A percentile compares a stretch with the other conserved stretches of the same genome.
Evolutionary conservation across 2,888 invertebrate species (phyloP).

Genomic region (Cenopis cana): DNA sequence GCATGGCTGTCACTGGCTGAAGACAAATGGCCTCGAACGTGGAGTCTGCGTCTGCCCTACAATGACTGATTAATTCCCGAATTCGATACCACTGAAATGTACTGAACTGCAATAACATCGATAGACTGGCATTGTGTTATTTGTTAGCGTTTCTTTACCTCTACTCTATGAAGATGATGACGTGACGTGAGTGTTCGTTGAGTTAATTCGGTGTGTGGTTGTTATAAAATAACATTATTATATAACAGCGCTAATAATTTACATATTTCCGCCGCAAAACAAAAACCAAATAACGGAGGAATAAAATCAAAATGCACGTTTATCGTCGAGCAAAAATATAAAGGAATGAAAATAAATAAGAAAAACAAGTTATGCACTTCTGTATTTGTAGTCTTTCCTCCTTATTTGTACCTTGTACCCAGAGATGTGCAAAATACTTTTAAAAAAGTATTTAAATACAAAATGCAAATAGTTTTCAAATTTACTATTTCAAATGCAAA

Average conservation of each 20-base stretch:
- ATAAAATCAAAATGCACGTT: background rate
- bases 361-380: background rate
- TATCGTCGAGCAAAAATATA: background rate
- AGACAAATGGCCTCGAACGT: background rate
- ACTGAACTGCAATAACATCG: background rate
- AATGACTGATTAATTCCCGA: background rate
- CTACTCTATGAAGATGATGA: background rate
- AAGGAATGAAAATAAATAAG: background rate
- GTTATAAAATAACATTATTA: no score
- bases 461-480: no score
- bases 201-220: background rate
- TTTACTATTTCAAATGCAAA: no score
- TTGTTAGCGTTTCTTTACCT: background rate
- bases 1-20: slow-evolving; percentile 1
- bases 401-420: no score
- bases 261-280: background rate
- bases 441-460: no score
- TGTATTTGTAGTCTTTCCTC: background rate
- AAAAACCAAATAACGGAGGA: background rate
- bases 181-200: background rate
- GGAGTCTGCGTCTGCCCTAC: background rate
- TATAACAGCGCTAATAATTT: background rate
- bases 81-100: background rate
- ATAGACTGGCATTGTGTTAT: no score
- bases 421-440: no score